Evolutionary conservation across 2,888 invertebrate species (phyloP), one percentile per base, ranked within the genome.

Genomic region (Coremacera marginata): DNA sequence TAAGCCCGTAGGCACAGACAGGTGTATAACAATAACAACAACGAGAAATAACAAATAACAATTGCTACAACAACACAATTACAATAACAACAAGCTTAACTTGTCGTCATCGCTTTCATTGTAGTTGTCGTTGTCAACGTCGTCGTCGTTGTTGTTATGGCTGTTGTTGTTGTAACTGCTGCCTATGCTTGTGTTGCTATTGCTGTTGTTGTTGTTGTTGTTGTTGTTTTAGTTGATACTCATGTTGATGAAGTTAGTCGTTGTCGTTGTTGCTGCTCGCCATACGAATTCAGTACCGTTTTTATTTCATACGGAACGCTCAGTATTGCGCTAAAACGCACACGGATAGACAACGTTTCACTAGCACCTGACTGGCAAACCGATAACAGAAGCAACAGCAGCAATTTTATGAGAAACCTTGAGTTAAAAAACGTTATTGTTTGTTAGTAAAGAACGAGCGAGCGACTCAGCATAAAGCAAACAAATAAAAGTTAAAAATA

Each of bases 291-390:
- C 82, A 81, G 86, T 82, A 85, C 84, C 83, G 87, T 84, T 87
- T 87, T 85, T 87, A 87, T 87, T 87, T 86, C 87, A 87, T 87
- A 86, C 75, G 83, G 80, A 71, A 79, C 78, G 44, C 77, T 70
- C 62, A 77, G 70, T 76, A 79, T 51, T 73, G 79, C 80, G 80
- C 81, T 82, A 78, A 81, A 82, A 82, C 79, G 79, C 80, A 74
- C 74, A 74, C 74, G 65, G 34, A 60, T 34, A 71, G 71, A 62
- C 83, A 84, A 81, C 84, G 74, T 76, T 73, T 70, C 80, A 78
- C 63, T 44, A 11, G 44, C 44, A 44, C 44, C 44, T 44, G 44
- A 11, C 44, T 44, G 44, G 44, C 14, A 44, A 44, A 11, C 44
- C 44, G 44, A 44, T 44, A 44, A 44, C 44, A 44, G 44, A 55